Percentiles rank a stretch among this genome's conserved stretches.
phyloP scores from a whole-genome alignment of 2,113 vertebrate genomes.

The Lichenostomus cassidix region DNA sequence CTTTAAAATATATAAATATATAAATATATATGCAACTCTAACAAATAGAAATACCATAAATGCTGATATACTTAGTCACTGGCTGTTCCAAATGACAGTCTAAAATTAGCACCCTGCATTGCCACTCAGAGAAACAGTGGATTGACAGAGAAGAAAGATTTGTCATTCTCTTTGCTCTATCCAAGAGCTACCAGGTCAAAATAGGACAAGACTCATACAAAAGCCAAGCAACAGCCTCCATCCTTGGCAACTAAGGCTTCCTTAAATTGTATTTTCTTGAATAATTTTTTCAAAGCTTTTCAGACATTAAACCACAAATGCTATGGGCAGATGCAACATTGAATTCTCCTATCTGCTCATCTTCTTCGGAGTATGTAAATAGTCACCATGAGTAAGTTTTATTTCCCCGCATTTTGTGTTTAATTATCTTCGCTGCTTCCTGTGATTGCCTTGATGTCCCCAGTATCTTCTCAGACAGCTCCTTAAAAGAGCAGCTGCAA shows the following conservation, averaged over 20 bases:
- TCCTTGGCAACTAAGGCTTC: background rate
- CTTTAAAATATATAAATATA: background rate
- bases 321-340: background rate
- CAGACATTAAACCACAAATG: background rate
- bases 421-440: background rate
- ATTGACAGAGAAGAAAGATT: background rate
- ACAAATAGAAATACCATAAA: background rate
- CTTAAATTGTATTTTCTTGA: background rate
- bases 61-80: background rate
- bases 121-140: background rate
- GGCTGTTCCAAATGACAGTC: background rate
- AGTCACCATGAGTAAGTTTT: background rate
- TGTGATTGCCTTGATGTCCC: background rate
- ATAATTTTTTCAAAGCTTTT: background rate
- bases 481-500: background rate
- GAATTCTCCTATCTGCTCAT: background rate
- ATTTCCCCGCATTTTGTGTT: background rate
- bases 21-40: background rate
- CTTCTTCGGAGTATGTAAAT: background rate
- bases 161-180: background rate
- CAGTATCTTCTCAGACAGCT: background rate
- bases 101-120: constrained; percentile 7
- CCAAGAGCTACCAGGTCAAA: background rate
- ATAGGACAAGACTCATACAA: background rate
- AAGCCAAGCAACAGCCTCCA: background rate